Conservation (phyloP, 2,797 vertebrate species). For the Fundulus diaphanus region DNA sequence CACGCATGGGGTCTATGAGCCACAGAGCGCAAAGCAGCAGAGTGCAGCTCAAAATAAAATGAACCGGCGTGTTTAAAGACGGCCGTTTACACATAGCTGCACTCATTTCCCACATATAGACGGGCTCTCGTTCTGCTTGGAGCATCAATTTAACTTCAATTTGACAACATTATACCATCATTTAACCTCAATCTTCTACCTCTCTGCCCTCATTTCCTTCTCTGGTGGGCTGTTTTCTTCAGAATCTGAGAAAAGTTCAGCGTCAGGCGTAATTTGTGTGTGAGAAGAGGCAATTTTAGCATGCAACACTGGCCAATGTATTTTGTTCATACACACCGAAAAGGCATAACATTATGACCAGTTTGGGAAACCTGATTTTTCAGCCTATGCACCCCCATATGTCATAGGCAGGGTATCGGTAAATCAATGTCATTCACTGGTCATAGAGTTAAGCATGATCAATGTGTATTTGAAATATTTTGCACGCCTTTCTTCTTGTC, state of each 20-base stretch:
- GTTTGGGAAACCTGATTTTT: background rate
- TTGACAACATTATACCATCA: background rate
- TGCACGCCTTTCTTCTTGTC: background rate
- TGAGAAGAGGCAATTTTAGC: background rate
- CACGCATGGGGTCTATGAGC: background rate
- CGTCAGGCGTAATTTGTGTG: background rate
- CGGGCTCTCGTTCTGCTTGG: background rate
- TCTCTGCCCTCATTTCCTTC: background rate
- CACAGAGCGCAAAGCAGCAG: background rate
- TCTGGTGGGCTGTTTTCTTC: background rate
- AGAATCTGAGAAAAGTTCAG: background rate
- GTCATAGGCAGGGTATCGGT: background rate
- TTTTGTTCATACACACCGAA: background rate
- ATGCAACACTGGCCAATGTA: background rate
- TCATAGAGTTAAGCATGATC: background rate
- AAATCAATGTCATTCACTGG: background rate
- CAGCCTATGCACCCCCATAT: background rate
- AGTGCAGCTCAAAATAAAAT: background rate
- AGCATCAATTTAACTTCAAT: background rate
- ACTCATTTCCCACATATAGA: background rate
- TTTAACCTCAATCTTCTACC: background rate
- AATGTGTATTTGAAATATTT: background rate
- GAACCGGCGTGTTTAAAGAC: slow-evolving; percentile 15
- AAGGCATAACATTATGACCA: background rate
- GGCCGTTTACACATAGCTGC: background rate